phyloP scores from a whole-genome alignment of 2,797 vertebrate genomes.

The Micromesistius poutassou region DNA sequence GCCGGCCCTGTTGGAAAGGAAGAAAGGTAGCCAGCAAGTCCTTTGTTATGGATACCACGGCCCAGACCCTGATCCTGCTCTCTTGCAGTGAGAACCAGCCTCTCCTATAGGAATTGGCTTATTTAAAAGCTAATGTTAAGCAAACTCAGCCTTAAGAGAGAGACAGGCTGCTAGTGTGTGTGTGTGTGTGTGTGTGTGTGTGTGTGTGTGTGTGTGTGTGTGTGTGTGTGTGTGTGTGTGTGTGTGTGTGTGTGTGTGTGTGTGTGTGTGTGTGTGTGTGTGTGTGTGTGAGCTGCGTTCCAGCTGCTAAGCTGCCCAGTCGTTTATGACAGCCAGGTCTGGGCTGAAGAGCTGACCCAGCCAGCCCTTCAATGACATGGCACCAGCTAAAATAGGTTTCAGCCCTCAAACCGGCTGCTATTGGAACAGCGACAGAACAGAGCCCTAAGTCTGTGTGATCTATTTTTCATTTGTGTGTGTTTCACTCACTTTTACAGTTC shows the following conservation, averaged over 20 bases:
- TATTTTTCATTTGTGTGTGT: conserved; percentile 28
- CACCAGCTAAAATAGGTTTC: conserved; percentile 24
- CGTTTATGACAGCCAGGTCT: conserved; percentile 23
- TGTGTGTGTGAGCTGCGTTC: conserved; percentile 16
- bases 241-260: background rate
- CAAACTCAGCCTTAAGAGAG: background rate
- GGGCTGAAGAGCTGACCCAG: conserved; percentile 33
- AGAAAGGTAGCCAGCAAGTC: conserved; percentile 40
- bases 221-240: background rate
- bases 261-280: background rate
- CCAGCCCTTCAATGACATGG: conserved; percentile 17
- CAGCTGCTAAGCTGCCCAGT: conserved; percentile 22
- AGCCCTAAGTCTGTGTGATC: conserved; percentile 15
- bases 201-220: background rate
- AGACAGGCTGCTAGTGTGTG: background rate
- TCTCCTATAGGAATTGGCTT: conserved; percentile 28
- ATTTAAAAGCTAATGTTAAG: conserved; percentile 16
- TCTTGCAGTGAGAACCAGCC: background rate
- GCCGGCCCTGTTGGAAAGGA: conserved; percentile 30
- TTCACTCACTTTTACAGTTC: conserved; percentile 18
- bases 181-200: background rate
- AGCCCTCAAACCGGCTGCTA: conserved; percentile 17
- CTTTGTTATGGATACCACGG: conserved; percentile 57
- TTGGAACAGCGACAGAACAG: conserved; percentile 15
- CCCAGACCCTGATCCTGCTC: conserved; percentile 18